Percentiles rank a stretch among this genome's conserved stretches.
These are phyloP conservation scores for Leucophora obtusa DNA, from an alignment of 2,888 invertebrate genomes.

Conservation along the genomic window DNA sequence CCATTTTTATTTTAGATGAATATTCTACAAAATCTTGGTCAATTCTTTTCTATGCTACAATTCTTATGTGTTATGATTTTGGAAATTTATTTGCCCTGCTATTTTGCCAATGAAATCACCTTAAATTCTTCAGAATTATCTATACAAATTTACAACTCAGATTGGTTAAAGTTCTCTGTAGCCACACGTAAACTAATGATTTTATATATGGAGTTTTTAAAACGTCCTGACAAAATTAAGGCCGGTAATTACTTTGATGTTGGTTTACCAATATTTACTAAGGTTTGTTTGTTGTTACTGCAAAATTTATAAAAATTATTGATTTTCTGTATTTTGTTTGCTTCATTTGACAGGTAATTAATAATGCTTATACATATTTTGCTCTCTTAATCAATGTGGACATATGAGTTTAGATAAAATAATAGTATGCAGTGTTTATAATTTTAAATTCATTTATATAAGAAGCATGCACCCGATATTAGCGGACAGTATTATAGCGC, in stretches of 20 bases:
- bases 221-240: conserved; percentile 68
- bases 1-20: conserved; percentile 55
- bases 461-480: too few species aligned
- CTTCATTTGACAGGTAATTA: too few species aligned
- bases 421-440: too few species aligned
- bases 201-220: conserved; percentile 73
- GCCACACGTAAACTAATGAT: conserved; percentile 69
- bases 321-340: conserved; percentile 1
- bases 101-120: conserved; percentile 73
- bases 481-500: too few species aligned
- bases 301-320: background rate
- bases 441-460: too few species aligned
- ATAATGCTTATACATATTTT: too few species aligned
- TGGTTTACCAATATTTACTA: conserved; percentile 72
- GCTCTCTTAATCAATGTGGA: too few species aligned
- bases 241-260: conserved; percentile 72
- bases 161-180: conserved; percentile 70
- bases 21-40: conserved; percentile 60
- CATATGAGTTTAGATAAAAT: too few species aligned
- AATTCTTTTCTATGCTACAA: conserved; percentile 67
- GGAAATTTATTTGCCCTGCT: conserved; percentile 74
- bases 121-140: conserved; percentile 68
- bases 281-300: conserved; percentile 65
- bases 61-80: conserved; percentile 70
- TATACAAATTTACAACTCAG: conserved; percentile 69